These are phyloP conservation scores for Austrofundulus limnaeus DNA, from an alignment of 2,113 vertebrate genomes.

Conservation along the genomic window DNA sequence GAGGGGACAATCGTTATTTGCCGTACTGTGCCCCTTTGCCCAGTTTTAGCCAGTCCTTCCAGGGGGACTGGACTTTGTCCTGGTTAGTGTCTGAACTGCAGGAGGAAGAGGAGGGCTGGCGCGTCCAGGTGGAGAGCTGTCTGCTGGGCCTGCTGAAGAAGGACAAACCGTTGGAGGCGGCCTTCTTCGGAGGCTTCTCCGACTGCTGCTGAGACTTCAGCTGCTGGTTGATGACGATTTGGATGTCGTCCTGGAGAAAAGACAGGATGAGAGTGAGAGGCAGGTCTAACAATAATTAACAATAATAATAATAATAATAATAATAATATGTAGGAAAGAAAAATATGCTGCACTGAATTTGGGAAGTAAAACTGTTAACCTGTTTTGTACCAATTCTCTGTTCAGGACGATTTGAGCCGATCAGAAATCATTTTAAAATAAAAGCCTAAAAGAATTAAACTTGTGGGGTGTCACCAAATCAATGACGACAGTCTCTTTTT, in stretches of 20 bases:
- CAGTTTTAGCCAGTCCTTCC: slow-evolving; percentile 78
- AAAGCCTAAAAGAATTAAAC: too few species aligned
- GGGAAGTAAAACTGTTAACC: neutral
- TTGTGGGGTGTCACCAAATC: too few species aligned
- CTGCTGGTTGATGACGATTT: slow-evolving; percentile 81
- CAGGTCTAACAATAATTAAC: slow-evolving; percentile 2
- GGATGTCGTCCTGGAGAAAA: slow-evolving; percentile 82
- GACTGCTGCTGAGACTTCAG: slow-evolving; percentile 80
- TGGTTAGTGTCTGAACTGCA: slow-evolving; percentile 55
- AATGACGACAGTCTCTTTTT: too few species aligned
- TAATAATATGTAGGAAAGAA: too few species aligned
- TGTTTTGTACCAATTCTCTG: too few species aligned
- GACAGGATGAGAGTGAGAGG: slow-evolving; percentile 14
- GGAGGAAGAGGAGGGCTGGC: slow-evolving; percentile 46
- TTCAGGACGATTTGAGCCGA: too few species aligned
- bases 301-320: too few species aligned
- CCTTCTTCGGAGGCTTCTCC: slow-evolving; percentile 62
- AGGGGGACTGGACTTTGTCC: slow-evolving; percentile 67
- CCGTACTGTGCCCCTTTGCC: slow-evolving; percentile 67
- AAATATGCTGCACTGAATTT: too few species aligned
- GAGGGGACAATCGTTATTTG: slow-evolving; percentile 46
- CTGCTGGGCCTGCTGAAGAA: slow-evolving; percentile 70
- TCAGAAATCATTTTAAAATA: too few species aligned
- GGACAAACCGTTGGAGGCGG: slow-evolving; percentile 51
- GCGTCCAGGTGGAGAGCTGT: slow-evolving; percentile 43